Evolutionary conservation across 1,140 invertebrate species (phyloP).

Genomic region (Microplitis demolitor): DNA sequence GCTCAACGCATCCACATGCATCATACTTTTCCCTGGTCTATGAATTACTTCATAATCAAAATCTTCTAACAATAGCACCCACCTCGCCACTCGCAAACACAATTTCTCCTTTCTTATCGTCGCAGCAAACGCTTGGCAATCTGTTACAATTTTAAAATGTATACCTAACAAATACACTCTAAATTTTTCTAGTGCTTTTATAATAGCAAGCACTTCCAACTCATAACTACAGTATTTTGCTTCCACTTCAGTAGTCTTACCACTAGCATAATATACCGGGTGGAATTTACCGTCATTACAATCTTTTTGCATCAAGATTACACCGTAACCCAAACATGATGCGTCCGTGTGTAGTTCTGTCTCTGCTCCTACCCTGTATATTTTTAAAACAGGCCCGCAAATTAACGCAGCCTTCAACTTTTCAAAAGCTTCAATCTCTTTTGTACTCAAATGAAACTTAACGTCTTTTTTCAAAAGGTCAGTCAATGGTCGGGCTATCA

Average conservation of each 20-base stretch:
- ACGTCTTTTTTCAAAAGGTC: conserved; percentile 21
- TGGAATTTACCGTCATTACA: conserved; percentile 7
- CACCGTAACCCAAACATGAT: conserved; percentile 39
- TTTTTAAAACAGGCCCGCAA: conserved; percentile 6
- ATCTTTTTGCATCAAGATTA: conserved; percentile 37
- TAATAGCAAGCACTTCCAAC: conserved; percentile 50
- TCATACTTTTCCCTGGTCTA: conserved; percentile 31
- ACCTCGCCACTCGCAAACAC: conserved; percentile 24
- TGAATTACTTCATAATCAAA: conserved; percentile 43
- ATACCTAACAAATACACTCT: conserved; percentile 53
- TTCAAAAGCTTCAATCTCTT: conserved; percentile 19
- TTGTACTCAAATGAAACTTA: conserved; percentile 21
- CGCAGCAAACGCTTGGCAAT: conserved; percentile 42
- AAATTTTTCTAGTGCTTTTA: conserved; percentile 51
- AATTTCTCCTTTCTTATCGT: conserved; percentile 44
- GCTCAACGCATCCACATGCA: conserved; percentile 40
- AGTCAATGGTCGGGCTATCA: conserved; percentile 29
- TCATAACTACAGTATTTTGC: conserved; percentile 39
- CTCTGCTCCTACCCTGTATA: conserved; percentile 8
- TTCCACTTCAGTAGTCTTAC: background rate
- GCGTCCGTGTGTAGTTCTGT: background rate
- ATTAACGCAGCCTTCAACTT: conserved; percentile 5
- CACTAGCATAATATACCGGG: conserved; percentile 7
- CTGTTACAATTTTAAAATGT: conserved; percentile 47
- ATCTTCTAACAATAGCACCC: conserved; percentile 42